Base-by-base conservation (phyloP, 1,140 invertebrate genomes). In the Pseudomyrmex concolor region DNA sequence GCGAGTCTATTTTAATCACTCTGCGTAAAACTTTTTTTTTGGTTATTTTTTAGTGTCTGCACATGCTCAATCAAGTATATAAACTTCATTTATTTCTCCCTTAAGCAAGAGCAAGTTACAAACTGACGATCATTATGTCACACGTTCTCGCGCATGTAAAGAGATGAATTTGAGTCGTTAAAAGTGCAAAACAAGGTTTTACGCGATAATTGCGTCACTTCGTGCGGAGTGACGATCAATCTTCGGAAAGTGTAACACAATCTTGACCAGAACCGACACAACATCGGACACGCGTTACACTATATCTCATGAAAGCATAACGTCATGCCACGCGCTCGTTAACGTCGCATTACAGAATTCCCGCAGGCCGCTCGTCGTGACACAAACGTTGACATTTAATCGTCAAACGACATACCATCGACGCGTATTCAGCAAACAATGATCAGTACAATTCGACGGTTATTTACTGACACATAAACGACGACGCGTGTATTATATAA, bases 161-260 rank as follows among this genome's bases (percentile, higher is more conserved):
- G 34, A 78, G 64, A 55, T 13, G 34, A 9, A 50, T 71, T 12
- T 80, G 34, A 13, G 50, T 55, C 10, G 19, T 12, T 54, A 15
- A 17, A 17, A 45, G 25, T 10, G 45, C 50, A 9, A 9, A 22
- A 55, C 34, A 13, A 57, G 19, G 43, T 48, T 71, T 80, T 70
- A 34, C 63, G n/a, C 22, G 76, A 34, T 59, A 80, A 80, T 80
- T 80, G 54, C 43, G 54, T 78, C 64, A 68, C 34, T 68, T 15
- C 22, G 50, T 50, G 66, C 50, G 25, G 50, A 25, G 8, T 19
- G 8, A 60, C 54, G 8, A 51, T 34, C 67, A 72, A 66, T 71
- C 71, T 71, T 84, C 25, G n/a, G 13, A 48, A 85, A n/a, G 22
- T 63, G 63, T 57, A 82, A 86, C 77, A 55, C 62, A 80, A 80